These are phyloP conservation scores for Columba janthina DNA, from an alignment of 2,113 vertebrate genomes.

Conservation along the genomic window DNA sequence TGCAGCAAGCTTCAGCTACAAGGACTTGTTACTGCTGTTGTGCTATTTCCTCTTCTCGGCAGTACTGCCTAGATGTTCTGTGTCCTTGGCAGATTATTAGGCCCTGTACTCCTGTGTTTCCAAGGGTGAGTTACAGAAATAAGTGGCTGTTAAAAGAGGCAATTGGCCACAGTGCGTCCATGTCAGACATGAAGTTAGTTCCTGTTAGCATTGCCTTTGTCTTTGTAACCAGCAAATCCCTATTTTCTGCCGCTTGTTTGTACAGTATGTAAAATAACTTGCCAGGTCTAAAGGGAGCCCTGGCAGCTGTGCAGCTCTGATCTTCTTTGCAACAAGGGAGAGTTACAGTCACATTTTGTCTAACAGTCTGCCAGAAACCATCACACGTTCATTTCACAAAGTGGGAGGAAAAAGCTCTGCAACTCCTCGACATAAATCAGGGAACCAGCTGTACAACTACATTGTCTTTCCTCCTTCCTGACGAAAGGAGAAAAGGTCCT, in stretches of 20 bases:
- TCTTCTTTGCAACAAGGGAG: not conserved
- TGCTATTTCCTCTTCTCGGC: not conserved
- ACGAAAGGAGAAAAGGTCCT: not conserved
- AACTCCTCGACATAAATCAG: not conserved
- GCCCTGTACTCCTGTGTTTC: not conserved
- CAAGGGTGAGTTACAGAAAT: not conserved
- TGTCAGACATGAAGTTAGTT: not conserved
- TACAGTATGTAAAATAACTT: not conserved
- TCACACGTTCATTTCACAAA: slow-evolving; percentile 23
- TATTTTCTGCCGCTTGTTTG: not conserved
- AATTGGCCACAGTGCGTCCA: not conserved
- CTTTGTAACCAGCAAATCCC: not conserved
- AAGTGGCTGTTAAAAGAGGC: not conserved
- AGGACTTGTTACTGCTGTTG: not conserved
- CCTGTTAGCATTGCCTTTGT: not conserved
- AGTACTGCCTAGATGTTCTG: not conserved
- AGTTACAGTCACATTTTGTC: not conserved
- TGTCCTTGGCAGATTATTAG: not conserved
- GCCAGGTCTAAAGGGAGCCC: not conserved
- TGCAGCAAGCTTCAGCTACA: not conserved
- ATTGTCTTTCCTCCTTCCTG: not conserved
- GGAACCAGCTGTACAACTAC: not conserved
- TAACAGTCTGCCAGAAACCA: slow-evolving; percentile 32
- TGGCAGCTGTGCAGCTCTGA: not conserved
- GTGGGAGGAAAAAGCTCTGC: slow-evolving; percentile 18